A percentile compares a stretch with the other conserved stretches of the same genome.
phyloP scores from a whole-genome alignment of 2,113 vertebrate genomes.

The Polypterus bichir region DNA sequence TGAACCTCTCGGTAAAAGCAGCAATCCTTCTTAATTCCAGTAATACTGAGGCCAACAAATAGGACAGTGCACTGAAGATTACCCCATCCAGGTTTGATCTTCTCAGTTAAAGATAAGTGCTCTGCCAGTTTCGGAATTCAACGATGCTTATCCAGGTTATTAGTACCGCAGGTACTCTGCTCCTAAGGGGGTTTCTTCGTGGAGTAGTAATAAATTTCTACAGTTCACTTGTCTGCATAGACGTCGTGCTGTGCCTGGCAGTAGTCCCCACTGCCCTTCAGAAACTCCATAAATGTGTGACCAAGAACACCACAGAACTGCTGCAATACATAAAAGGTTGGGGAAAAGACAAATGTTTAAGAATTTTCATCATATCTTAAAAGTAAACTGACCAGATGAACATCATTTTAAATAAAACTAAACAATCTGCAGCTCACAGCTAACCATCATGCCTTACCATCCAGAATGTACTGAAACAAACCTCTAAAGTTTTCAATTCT shows the following conservation, averaged over 20 bases:
- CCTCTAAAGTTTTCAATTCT: too few species aligned
- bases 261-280: conserved; percentile 99
- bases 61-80: conserved; percentile 89
- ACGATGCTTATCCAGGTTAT: conserved; percentile 54
- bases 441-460: too few species aligned
- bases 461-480: too few species aligned
- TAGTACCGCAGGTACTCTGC: conserved; percentile 48
- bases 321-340: conserved; percentile 51
- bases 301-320: conserved; percentile 99
- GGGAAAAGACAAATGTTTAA: neutral
- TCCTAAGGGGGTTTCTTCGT: conserved; percentile 66
- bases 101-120: conserved; percentile 63
- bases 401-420: too few species aligned
- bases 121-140: conserved; percentile 54
- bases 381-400: too few species aligned
- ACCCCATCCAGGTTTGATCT: conserved; percentile 96
- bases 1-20: conserved; percentile 72
- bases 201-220: conserved; percentile 73
- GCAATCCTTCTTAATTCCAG: conserved; percentile 78
- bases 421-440: too few species aligned
- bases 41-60: conserved; percentile 77
- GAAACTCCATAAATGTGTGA: conserved; percentile 99
- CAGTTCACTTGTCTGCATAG: conserved; percentile 98
- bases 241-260: conserved; percentile 99
- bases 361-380: too few species aligned